These are phyloP conservation scores for Pseudorhiza aurosa DNA, from an alignment of 30 jellyfish, hydroid and myxozoan genomes.

Conservation along the genomic window DNA sequence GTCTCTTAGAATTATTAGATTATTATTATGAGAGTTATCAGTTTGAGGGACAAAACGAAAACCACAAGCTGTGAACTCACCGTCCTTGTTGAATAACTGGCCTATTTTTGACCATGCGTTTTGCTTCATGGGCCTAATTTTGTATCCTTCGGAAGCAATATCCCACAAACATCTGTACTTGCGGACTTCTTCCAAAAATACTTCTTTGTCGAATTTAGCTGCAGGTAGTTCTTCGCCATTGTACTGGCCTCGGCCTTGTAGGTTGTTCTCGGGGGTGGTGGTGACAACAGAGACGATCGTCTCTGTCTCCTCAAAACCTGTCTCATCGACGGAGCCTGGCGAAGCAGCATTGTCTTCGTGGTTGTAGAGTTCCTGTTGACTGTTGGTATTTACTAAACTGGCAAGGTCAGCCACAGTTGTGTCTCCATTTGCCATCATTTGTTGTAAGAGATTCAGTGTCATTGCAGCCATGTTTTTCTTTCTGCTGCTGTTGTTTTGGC, in stretches of 20 bases:
- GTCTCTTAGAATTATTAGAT: constrained; percentile 14
- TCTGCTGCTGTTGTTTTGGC: constrained; percentile 57
- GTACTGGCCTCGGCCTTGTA: constrained; percentile 44
- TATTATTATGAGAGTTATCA: constrained; percentile 18
- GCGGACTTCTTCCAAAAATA: constrained; percentile 44
- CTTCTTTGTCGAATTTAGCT: constrained; percentile 43
- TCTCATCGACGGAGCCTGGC: constrained; percentile 33
- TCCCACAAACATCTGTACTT: constrained; percentile 51
- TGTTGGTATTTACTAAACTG: constrained; percentile 25
- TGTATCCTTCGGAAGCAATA: constrained; percentile 41
- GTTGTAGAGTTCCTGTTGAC: constrained; percentile 32
- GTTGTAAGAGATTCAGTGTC: constrained; percentile 39
- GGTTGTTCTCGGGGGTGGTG: constrained; percentile 57
- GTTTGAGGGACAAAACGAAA: constrained; percentile 40
- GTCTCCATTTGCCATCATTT: constrained; percentile 48
- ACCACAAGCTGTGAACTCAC: constrained; percentile 50
- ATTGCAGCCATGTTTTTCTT: constrained; percentile 46
- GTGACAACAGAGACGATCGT: constrained; percentile 47
- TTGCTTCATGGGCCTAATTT: constrained; percentile 51
- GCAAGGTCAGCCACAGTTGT: constrained; percentile 43
- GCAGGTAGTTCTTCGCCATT: constrained; percentile 35
- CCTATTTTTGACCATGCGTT: constrained; percentile 51
- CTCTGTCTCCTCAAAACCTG: constrained; percentile 20
- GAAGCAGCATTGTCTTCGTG: constrained; percentile 37
- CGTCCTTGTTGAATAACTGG: constrained; percentile 51